A percentile compares a stretch with the other conserved stretches of the same genome.
Evolutionary conservation across 1,140 invertebrate species (phyloP).

Genomic region (Theocolax elegans): DNA sequence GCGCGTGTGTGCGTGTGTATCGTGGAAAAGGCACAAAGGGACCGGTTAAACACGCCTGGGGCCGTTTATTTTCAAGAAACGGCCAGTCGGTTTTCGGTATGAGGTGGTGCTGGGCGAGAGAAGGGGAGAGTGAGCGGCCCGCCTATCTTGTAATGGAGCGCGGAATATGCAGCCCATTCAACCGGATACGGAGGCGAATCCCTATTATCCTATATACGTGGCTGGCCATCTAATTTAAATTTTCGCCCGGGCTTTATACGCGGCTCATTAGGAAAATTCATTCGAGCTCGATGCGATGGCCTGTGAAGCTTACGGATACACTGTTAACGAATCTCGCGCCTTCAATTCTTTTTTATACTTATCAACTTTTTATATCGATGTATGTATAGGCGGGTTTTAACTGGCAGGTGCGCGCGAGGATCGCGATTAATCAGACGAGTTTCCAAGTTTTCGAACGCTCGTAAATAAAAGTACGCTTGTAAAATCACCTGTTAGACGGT

Average conservation of each 20-base stretch:
- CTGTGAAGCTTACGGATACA: slow-evolving; percentile 37
- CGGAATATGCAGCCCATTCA: slow-evolving; percentile 35
- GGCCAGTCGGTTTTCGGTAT: slow-evolving; percentile 22
- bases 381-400: no score
- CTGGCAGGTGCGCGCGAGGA: no score
- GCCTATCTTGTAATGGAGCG: slow-evolving; percentile 35
- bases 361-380: no score
- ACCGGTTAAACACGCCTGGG: neutral
- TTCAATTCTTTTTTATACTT: no score
- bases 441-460: slow-evolving; percentile 28
- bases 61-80: slow-evolving; percentile 28
- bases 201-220: slow-evolving; percentile 16
- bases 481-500: slow-evolving; percentile 27
- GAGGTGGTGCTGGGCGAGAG: no score
- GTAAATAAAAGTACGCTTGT: slow-evolving; percentile 33
- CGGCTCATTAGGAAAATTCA: slow-evolving; percentile 46
- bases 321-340: slow-evolving; percentile 36
- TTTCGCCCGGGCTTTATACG: slow-evolving; percentile 38
- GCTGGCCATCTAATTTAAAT: slow-evolving; percentile 39
- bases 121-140: no score
- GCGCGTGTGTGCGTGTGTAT: no score
- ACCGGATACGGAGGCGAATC: slow-evolving; percentile 18
- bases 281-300: slow-evolving; percentile 41
- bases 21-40: neutral
- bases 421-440: no score